Percentiles rank a stretch among this genome's conserved stretches.
Evolutionary conservation across 2,888 invertebrate species (phyloP).

Genomic region (Cyaniris semiargus): DNA sequence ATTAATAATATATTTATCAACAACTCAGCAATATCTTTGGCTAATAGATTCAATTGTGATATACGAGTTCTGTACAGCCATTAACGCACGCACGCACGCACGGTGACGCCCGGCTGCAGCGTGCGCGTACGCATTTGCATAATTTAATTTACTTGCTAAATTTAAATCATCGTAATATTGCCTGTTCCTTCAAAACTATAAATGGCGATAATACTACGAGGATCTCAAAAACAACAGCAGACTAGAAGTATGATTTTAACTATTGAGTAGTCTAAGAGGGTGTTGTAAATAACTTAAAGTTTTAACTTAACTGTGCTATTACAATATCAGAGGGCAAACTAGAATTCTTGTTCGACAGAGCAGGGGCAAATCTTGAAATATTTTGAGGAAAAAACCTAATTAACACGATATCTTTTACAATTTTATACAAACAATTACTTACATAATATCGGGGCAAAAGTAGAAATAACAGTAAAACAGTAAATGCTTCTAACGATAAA

Average conservation of each 20-base stretch:
- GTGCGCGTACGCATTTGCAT: neutral
- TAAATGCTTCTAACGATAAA: conserved; percentile 21
- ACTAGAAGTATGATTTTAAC: conserved; percentile 18
- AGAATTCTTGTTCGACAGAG: neutral
- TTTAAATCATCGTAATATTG: neutral
- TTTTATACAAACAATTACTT: neutral
- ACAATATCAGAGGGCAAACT: neutral
- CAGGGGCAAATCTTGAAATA: neutral
- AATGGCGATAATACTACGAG: conserved; percentile 19
- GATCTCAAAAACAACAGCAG: conserved; percentile 7
- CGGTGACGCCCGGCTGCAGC: neutral
- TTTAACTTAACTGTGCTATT: conserved; percentile 13
- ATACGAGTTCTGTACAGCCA: conserved; percentile 34
- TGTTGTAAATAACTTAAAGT: conserved; percentile 2
- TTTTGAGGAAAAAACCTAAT: neutral
- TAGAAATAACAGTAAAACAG: conserved; percentile 1
- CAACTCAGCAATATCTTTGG: conserved; percentile 65
- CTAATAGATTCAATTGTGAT: conserved; percentile 60
- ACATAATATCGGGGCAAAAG: neutral
- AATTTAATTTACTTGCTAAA: neutral
- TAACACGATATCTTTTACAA: conserved; percentile 1
- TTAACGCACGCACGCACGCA: conserved; percentile 5
- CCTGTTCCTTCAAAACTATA: neutral
- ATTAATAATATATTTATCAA: conserved; percentile 55
- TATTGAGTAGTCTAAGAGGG: conserved; percentile 14